Conservation (phyloP, 1,140 invertebrate species). For the Drosophila trapezifrons region DNA sequence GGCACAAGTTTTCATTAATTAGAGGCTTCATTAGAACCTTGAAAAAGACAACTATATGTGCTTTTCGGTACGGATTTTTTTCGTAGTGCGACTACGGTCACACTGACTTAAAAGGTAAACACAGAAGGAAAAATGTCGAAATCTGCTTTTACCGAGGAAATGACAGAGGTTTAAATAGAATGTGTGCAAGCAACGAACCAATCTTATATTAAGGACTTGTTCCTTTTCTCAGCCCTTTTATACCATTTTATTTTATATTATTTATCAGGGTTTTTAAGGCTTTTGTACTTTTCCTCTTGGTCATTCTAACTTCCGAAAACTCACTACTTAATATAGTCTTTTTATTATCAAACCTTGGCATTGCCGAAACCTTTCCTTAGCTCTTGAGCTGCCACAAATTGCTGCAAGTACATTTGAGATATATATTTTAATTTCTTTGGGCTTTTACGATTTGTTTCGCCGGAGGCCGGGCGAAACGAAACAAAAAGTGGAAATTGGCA, state of each 20-base stretch:
- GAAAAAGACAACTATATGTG: too few relatives aligned
- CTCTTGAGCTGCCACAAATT: conserved; percentile 14
- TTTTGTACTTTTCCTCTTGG: neutral
- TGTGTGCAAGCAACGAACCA: too few relatives aligned
- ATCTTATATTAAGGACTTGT: neutral
- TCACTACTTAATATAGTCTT: too few relatives aligned
- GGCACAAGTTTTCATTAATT: too few relatives aligned
- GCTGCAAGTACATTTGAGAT: conserved; percentile 47
- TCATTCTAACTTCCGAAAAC: neutral
- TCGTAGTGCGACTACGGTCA: too few relatives aligned
- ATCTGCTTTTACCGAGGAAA: too few relatives aligned
- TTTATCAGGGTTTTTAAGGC: neutral
- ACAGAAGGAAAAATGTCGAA: too few relatives aligned
- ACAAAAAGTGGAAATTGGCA: conserved; percentile 76
- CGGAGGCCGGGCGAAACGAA: conserved; percentile 49
- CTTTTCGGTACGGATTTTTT: too few relatives aligned
- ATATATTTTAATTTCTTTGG: conserved; percentile 67
- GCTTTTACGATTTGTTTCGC: conserved; percentile 46
- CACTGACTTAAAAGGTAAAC: too few relatives aligned
- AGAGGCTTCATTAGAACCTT: too few relatives aligned
- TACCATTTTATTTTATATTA: neutral
- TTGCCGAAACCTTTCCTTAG: conserved; percentile 10
- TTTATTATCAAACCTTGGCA: conserved; percentile 17
- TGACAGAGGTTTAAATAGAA: too few relatives aligned
- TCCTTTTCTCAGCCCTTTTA: neutral